Conservation (phyloP, 2,888 invertebrate genomes). For the Stomorhina lunata region DNA sequence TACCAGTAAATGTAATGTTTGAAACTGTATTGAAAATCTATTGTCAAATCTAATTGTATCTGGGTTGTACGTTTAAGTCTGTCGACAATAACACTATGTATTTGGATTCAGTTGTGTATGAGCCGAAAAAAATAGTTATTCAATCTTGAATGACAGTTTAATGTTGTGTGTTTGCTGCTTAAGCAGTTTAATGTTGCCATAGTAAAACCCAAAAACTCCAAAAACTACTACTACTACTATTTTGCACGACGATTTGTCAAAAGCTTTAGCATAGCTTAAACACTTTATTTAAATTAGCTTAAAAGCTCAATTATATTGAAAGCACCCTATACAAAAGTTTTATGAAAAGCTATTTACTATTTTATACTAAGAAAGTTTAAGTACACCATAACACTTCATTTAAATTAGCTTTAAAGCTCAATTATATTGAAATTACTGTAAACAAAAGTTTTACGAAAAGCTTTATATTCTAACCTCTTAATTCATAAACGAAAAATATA, state of each 20-base stretch:
- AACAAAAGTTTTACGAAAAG: no score
- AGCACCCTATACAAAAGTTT: constrained; percentile 33
- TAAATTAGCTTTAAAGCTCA: no score
- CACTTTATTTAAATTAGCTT: constrained; percentile 26
- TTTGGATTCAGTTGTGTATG: background rate
- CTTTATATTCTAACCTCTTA: no score
- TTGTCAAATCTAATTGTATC: constrained; percentile 54
- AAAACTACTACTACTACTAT: constrained; percentile 50
- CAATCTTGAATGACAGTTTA: constrained; percentile 59
- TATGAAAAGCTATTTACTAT: no score
- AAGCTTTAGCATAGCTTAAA: background rate
- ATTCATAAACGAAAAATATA: no score
- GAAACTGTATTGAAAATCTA: constrained; percentile 20
- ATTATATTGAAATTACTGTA: no score
- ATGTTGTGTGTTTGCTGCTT: constrained; percentile 57
- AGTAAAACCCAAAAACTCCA: constrained; percentile 4
- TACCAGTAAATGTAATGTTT: background rate
- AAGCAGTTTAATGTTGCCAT: constrained; percentile 54
- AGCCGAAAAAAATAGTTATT: constrained; percentile 34
- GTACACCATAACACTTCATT: no score
- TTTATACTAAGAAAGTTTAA: no score
- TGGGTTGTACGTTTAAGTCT: constrained; percentile 28
- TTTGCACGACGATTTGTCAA: constrained; percentile 56
- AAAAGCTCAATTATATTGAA: constrained; percentile 30
- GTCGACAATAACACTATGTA: constrained; percentile 41